A percentile compares a stretch with the other conserved stretches of the same genome.
phyloP scores from a whole-genome alignment of 1,140 invertebrate species.

The Maniola jurtina region DNA sequence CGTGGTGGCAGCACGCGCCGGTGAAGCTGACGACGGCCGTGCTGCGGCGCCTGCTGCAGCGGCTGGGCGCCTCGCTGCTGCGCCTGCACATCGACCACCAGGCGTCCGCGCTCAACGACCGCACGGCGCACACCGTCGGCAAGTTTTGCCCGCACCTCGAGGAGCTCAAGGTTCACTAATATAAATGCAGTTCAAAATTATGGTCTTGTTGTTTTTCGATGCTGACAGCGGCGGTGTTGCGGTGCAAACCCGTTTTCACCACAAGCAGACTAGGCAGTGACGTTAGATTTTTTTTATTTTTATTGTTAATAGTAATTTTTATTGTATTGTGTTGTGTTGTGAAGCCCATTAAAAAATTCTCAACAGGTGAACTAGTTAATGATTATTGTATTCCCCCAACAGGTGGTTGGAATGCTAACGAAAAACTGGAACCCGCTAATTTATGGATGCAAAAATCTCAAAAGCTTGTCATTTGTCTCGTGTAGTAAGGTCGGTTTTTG shows the following conservation, averaged over 20 bases:
- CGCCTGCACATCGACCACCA: constrained; percentile 69
- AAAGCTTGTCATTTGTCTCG: constrained; percentile 59
- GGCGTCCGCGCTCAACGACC: constrained; percentile 69
- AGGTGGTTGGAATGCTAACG: constrained; percentile 67
- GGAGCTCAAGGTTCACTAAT: constrained; percentile 61
- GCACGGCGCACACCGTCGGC: constrained; percentile 68
- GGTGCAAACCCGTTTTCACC: too few species aligned
- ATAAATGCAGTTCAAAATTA: too few species aligned
- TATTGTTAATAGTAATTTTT: too few species aligned
- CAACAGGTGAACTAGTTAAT: too few species aligned
- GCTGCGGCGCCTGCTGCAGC: constrained; percentile 57
- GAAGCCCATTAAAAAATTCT: too few species aligned
- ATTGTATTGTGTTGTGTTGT: too few species aligned
- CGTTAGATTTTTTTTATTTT: too few species aligned
- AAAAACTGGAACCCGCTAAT: constrained; percentile 73
- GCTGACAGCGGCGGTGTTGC: too few species aligned
- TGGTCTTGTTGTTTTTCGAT: too few species aligned
- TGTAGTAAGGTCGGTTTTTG: constrained; percentile 59
- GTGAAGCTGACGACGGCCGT: constrained; percentile 67
- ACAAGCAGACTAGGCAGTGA: too few species aligned
- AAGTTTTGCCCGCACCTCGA: constrained; percentile 74
- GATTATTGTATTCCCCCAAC: constrained; percentile 21
- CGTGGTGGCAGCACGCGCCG: constrained; percentile 57
- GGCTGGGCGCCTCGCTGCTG: constrained; percentile 51
- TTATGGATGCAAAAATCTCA: constrained; percentile 68